Base-by-base conservation (phyloP, 64 coral and sea anemone genomes). In the Dendrophyllia cribrosa region DNA sequence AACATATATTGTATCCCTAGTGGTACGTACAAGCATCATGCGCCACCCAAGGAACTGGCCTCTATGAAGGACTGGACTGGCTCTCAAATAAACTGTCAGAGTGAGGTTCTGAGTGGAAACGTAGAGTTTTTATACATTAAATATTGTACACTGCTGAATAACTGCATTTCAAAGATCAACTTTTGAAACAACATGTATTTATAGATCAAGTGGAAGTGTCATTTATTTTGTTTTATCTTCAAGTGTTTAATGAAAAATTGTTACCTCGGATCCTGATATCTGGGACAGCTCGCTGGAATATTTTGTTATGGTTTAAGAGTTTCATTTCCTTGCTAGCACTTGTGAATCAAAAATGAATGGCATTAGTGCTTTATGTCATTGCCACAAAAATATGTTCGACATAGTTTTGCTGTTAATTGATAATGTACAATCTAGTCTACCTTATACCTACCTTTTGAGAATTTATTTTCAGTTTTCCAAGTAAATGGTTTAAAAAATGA, bases 11-110 rank as follows among this genome's bases (percentile, higher is more conserved):
- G 10, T 22, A 24, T 77, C 50, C 85, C 60, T 66, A 98, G 96
- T 98, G 93, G 93, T 95, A 93, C 66, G 87, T 93, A 3, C 96
- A 98, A 75, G 74, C 85, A 3, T 70, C 93, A 10, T 90, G 87
- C 72, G 96, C 96, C 2, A 93, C 96, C 19, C 47, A 95, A 52
- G 96, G 96, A 52, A 93, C 90, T 77, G 96, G 96, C 24, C 91
- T 98, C 13, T 98, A 98, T 82, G 96, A 98, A 88, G 96, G 96
- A 89, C 90, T 98, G 1, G 96, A 98, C 68, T 98, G 96, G 96
- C 88, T 98, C 58, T 98, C 96, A 68, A 92, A 98, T 87, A 90
- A 98, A 84, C 87, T 98, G 15, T 58, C 80, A 14, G 89, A 77
- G 85, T 91, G 71, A 89, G 26, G 45, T 51, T 13, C 83, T 50